These are phyloP conservation scores for Notamacropus eugenii DNA, from an alignment of 2,797 vertebrate genomes.

Conservation along the genomic window DNA sequence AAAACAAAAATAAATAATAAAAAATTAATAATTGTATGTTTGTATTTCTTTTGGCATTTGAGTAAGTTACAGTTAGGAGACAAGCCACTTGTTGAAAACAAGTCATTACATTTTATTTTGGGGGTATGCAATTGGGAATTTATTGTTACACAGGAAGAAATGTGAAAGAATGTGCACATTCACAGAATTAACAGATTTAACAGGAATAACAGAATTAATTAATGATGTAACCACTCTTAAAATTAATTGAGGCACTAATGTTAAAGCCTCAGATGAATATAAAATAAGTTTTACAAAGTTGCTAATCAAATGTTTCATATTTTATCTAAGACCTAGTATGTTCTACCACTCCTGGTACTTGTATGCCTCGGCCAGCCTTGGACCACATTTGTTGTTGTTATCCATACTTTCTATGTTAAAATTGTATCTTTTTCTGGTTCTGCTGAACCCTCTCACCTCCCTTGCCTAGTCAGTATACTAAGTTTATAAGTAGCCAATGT, in stretches of 20 bases:
- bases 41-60: background rate
- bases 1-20: too few relatives aligned
- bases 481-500: background rate
- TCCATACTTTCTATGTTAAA: too few relatives aligned
- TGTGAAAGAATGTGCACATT: background rate
- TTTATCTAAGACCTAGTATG: too few relatives aligned
- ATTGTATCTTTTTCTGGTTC: too few relatives aligned
- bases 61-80: slow-evolving; percentile 11
- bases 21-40: background rate
- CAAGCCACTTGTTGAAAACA: slow-evolving; percentile 1
- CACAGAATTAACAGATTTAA: slow-evolving; percentile 8
- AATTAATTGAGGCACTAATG: background rate
- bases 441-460: too few relatives aligned
- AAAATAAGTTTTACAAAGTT: background rate
- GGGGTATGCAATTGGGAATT: too few relatives aligned
- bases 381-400: too few relatives aligned
- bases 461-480: background rate
- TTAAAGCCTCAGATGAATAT: background rate
- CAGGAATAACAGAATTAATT: background rate
- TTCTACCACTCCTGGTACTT: too few relatives aligned
- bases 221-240: background rate
- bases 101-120: background rate
- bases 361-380: too few relatives aligned
- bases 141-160: background rate
- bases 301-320: background rate